Conservation (phyloP, 2,113 vertebrate species). For the Stigmatopora argus region DNA sequence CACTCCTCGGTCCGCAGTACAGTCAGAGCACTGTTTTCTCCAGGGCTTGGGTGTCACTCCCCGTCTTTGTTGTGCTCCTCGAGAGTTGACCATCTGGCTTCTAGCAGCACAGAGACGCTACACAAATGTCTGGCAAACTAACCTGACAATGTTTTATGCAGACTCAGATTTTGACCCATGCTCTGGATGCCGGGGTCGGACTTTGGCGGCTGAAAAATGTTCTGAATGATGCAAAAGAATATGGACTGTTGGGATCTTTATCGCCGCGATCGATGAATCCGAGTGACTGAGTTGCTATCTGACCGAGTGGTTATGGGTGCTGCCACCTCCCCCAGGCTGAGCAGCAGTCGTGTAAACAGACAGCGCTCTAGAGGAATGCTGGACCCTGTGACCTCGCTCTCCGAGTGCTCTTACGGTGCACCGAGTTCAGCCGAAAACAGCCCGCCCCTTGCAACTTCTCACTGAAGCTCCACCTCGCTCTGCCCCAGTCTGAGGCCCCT, state of each 20-base stretch:
- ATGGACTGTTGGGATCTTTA: conserved; percentile 26
- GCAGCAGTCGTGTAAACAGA: conserved; percentile 67
- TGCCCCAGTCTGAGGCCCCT: conserved; percentile 60
- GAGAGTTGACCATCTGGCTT: conserved; percentile 65
- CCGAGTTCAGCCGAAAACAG: conserved; percentile 60
- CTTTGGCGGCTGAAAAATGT: background rate
- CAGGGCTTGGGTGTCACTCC: conserved; percentile 65
- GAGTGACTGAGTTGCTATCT: conserved; percentile 57
- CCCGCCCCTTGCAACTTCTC: conserved; percentile 60
- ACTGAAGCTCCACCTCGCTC: conserved; percentile 51
- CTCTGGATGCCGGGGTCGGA: conserved; percentile 11
- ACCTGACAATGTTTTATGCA: conserved; percentile 22
- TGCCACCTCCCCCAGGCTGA: conserved; percentile 49
- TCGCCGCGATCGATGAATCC: conserved; percentile 44
- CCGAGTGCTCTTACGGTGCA: conserved; percentile 65
- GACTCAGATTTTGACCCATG: conserved; percentile 15
- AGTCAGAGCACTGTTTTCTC: conserved; percentile 68
- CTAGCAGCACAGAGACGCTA: conserved; percentile 51
- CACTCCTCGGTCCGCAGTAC: conserved; percentile 51
- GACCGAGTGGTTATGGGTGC: conserved; percentile 54
- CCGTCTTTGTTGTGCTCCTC: conserved; percentile 62
- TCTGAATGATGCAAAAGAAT: no score
- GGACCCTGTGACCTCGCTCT: conserved; percentile 68
- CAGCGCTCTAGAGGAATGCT: conserved; percentile 66
- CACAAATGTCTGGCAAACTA: conserved; percentile 47